These are phyloP conservation scores for Halictus rubicundus DNA, from an alignment of 1,140 invertebrate genomes.

Conservation along the genomic window DNA sequence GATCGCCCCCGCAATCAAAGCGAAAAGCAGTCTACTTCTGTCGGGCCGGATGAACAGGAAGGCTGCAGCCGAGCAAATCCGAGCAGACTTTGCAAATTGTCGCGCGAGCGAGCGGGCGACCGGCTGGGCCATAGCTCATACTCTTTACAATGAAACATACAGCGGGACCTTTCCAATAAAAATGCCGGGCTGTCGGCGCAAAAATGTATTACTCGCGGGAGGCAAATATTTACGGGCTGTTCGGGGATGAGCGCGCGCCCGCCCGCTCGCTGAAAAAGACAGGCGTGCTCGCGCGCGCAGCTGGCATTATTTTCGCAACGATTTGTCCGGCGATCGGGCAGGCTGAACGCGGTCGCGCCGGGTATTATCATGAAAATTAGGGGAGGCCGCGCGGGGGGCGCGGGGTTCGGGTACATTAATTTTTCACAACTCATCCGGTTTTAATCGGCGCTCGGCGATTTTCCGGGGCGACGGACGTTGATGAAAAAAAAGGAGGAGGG, in stretches of 20 bases:
- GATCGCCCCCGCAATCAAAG: no score
- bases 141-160: neutral
- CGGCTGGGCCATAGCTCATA: neutral
- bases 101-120: no score
- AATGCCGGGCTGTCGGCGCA: slow-evolving; percentile 21
- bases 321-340: slow-evolving; percentile 22
- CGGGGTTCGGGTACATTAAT: slow-evolving; percentile 29
- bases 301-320: slow-evolving; percentile 50
- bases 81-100: neutral
- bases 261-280: neutral
- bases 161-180: slow-evolving; percentile 12
- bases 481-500: neutral
- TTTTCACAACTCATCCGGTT: slow-evolving; percentile 56
- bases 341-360: neutral
- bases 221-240: slow-evolving; percentile 16
- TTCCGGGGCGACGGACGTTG: neutral
- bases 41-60: no score
- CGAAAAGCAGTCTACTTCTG: no score
- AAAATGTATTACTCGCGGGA: slow-evolving; percentile 28
- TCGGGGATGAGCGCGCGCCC: neutral
- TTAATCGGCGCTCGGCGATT: slow-evolving; percentile 40
- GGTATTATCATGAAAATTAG: slow-evolving; percentile 61
- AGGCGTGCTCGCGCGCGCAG: neutral
- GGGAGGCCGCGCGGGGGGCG: neutral
- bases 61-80: neutral